phyloP scores from a whole-genome alignment of 1,140 invertebrate species.

The Eueides isabella region DNA sequence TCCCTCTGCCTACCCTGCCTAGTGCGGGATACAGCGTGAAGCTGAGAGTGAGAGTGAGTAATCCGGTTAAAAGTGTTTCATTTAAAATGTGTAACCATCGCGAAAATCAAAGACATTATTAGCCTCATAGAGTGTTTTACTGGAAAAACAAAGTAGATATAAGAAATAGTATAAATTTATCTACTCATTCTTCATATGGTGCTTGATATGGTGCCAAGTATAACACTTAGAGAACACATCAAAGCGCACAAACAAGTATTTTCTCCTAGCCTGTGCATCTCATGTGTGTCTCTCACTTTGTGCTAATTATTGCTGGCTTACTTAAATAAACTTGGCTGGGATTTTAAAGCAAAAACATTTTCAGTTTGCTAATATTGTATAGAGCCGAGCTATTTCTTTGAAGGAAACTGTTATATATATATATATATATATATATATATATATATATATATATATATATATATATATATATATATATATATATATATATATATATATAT shows the following conservation, averaged over 20 bases:
- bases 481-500: no score
- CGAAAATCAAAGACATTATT: no score
- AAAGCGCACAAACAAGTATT: conserved; percentile 4
- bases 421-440: background rate
- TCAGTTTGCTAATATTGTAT: background rate
- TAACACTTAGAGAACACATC: conserved; percentile 20
- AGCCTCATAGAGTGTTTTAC: no score
- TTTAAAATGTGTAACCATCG: no score
- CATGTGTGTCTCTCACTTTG: background rate
- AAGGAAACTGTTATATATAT: background rate
- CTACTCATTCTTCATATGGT: background rate
- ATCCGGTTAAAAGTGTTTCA: no score
- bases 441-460: no score
- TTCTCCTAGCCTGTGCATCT: background rate
- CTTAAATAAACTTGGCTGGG: conserved; percentile 3
- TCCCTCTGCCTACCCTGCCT: no score
- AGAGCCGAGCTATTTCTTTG: background rate
- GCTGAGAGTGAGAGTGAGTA: no score
- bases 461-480: no score
- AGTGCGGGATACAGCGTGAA: no score
- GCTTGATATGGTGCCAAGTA: conserved; percentile 22
- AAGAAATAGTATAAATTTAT: background rate
- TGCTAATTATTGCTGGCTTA: background rate
- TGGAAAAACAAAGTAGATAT: no score
- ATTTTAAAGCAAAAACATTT: background rate